Conservation (phyloP, 2,888 invertebrate genomes). For the Catocala nupta region DNA sequence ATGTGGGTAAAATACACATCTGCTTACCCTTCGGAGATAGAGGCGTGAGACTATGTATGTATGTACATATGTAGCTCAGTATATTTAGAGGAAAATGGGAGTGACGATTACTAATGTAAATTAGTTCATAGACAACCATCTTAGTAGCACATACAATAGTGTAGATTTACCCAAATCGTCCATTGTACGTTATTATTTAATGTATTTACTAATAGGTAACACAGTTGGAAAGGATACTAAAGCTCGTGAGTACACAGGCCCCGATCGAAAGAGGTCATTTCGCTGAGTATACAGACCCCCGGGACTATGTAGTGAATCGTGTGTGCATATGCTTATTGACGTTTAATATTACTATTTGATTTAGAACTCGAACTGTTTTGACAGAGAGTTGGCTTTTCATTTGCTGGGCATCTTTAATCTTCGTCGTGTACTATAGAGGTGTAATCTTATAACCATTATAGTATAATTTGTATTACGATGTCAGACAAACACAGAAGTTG, state of each 20-base stretch:
- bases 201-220: conserved; percentile 31
- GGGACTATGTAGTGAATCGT: conserved; percentile 22
- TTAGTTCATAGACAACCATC: no score
- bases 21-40: no score
- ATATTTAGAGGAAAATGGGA: no score
- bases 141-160: no score
- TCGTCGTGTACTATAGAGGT: not conserved
- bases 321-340: conserved; percentile 40
- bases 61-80: no score
- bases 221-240: conserved; percentile 7
- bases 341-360: conserved; percentile 43
- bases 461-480: no score
- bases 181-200: conserved; percentile 23
- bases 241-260: conserved; percentile 27
- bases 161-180: not conserved
- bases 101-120: no score
- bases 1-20: no score
- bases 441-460: not conserved
- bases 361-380: conserved; percentile 24
- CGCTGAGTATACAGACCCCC: conserved; percentile 34
- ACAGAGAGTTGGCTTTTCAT: conserved; percentile 16
- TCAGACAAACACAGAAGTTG: no score
- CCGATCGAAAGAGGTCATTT: conserved; percentile 36
- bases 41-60: no score
- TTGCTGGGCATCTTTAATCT: conserved; percentile 9